Conservation (phyloP, 2,797 vertebrate genomes). For the Microtus obscurus region DNA sequence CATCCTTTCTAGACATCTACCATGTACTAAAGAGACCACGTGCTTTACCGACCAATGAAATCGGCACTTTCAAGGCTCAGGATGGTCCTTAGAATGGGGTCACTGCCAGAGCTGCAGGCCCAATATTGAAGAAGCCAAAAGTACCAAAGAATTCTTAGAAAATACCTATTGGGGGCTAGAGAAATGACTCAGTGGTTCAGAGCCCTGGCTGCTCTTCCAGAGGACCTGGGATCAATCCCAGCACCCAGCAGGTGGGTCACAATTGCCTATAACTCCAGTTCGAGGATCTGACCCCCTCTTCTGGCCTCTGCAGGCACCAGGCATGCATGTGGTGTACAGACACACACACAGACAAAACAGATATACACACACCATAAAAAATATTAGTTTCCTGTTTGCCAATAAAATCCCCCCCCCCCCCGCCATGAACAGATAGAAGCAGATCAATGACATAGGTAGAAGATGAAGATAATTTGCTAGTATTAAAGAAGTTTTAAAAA, state of each 20-base stretch:
- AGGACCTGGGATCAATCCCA: background rate
- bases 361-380: background rate
- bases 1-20: slow-evolving; percentile 23
- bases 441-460: background rate
- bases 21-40: background rate
- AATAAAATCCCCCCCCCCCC: background rate
- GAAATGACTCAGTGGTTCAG: background rate
- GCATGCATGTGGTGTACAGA: background rate
- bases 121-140: background rate
- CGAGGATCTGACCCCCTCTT: background rate
- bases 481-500: background rate
- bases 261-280: background rate
- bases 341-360: background rate
- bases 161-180: background rate
- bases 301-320: background rate
- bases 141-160: background rate
- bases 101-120: background rate
- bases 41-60: background rate
- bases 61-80: slow-evolving; percentile 28
- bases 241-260: background rate
- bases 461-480: background rate
- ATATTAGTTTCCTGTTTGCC: background rate
- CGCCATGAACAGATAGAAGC: background rate
- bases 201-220: background rate
- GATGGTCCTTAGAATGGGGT: background rate